Conservation (phyloP, 92 coral and sea anemone genomes). For the Porites cylindrica region DNA sequence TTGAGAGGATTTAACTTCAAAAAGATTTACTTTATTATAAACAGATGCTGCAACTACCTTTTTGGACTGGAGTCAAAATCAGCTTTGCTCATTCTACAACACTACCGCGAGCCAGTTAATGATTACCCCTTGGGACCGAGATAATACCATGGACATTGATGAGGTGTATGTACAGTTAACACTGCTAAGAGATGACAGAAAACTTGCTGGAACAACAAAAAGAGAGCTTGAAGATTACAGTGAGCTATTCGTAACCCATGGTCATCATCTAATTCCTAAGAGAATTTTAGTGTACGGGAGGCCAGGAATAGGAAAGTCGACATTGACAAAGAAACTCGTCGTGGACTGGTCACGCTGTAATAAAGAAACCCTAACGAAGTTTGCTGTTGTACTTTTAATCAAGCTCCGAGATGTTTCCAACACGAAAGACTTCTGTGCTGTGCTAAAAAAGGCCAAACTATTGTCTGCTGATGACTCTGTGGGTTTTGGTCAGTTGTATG, state of each 20-base stretch:
- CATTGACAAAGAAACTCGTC: background rate
- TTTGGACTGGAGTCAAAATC: background rate
- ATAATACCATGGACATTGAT: conserved; percentile 8
- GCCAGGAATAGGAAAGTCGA: conserved; percentile 32
- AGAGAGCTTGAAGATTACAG: background rate
- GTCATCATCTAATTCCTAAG: background rate
- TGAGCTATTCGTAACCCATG: background rate
- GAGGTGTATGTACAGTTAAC: background rate
- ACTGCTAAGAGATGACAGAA: background rate
- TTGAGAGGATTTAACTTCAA: too few species aligned
- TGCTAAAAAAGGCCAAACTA: background rate
- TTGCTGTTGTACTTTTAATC: conserved; percentile 15
- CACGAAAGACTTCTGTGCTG: background rate
- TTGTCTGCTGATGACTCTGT: conserved; percentile 11
- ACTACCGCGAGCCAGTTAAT: conserved; percentile 3
- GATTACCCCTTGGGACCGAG: conserved; percentile 14
- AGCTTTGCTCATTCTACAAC: conserved; percentile 4
- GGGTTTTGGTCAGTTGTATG: too few species aligned
- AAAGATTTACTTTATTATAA: too few species aligned
- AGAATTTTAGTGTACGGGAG: conserved; percentile 20
- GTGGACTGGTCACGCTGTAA: conserved; percentile 25
- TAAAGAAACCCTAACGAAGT: conserved; percentile 25
- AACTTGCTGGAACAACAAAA: background rate
- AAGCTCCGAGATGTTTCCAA: conserved; percentile 12
- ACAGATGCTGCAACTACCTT: background rate